These are phyloP conservation scores for Drosophila pseudotakahashii DNA, from an alignment of 2,888 invertebrate species.

Conservation along the genomic window DNA sequence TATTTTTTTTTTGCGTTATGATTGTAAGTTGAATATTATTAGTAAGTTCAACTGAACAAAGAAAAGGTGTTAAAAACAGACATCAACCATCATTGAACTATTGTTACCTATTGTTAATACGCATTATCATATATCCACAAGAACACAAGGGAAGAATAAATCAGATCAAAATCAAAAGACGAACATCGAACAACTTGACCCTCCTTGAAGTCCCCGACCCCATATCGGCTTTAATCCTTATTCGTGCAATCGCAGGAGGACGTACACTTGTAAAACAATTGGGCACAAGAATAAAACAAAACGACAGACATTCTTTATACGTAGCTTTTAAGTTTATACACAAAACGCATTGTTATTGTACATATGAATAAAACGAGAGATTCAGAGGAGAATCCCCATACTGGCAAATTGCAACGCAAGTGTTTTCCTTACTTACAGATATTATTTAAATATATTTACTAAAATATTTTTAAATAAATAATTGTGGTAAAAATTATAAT, in stretches of 20 bases:
- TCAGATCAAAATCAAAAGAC: slow-evolving; percentile 17
- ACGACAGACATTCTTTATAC: slow-evolving; percentile 30
- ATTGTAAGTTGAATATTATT: slow-evolving; percentile 27
- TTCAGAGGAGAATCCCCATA: slow-evolving; percentile 43
- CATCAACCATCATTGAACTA: slow-evolving; percentile 20
- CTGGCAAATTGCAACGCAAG: slow-evolving; percentile 35
- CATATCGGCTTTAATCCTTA: slow-evolving; percentile 16
- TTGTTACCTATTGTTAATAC: slow-evolving; percentile 37
- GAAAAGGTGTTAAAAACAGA: slow-evolving; percentile 9
- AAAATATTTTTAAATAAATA: too few species aligned
- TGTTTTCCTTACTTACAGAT: neutral
- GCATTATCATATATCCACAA: slow-evolving; percentile 16
- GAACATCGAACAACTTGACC: slow-evolving; percentile 16
- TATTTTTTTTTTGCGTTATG: slow-evolving; percentile 12
- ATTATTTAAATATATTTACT: too few species aligned
- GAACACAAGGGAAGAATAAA: slow-evolving; percentile 18
- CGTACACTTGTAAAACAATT: slow-evolving; percentile 22
- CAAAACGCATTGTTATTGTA: slow-evolving; percentile 28
- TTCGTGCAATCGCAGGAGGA: neutral
- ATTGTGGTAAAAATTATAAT: neutral
- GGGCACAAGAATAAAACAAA: slow-evolving; percentile 41
- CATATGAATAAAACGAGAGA: slow-evolving; percentile 43
- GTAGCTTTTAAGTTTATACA: slow-evolving; percentile 45
- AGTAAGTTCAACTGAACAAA: slow-evolving; percentile 36
- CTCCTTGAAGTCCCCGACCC: neutral